These are phyloP conservation scores for Amphibalanus amphitrite DNA, from an alignment of 1,140 invertebrate species.

Conservation along the genomic window DNA sequence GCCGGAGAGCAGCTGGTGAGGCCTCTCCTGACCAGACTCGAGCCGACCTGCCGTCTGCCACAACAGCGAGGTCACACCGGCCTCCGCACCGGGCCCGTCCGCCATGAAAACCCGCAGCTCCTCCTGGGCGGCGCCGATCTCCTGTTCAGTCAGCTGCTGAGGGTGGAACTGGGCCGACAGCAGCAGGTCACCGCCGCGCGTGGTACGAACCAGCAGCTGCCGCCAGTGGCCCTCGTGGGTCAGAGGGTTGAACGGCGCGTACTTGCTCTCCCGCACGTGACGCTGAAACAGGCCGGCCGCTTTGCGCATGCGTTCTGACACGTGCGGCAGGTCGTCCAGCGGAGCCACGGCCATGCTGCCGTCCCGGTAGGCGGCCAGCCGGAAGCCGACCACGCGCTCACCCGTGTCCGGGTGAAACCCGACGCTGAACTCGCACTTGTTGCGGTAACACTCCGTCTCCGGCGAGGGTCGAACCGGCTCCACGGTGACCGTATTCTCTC, in stretches of 20 bases:
- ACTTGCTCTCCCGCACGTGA: slow-evolving; percentile 49
- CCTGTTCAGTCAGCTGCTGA: slow-evolving; percentile 39
- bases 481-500: slow-evolving; percentile 24
- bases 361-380: slow-evolving; percentile 64
- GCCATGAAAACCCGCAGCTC: slow-evolving; percentile 34
- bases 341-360: slow-evolving; percentile 66
- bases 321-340: slow-evolving; percentile 51
- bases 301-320: slow-evolving; percentile 59
- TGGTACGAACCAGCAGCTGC: slow-evolving; percentile 64
- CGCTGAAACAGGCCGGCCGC: slow-evolving; percentile 60
- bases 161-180: slow-evolving; percentile 49
- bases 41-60: slow-evolving; percentile 20
- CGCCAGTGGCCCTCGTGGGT: slow-evolving; percentile 73
- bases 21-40: slow-evolving; percentile 19
- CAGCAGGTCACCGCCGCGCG: slow-evolving; percentile 47
- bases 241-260: slow-evolving; percentile 63
- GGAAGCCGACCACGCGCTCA: slow-evolving; percentile 65
- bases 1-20: slow-evolving; percentile 41
- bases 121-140: slow-evolving; percentile 43
- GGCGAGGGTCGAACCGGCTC: slow-evolving; percentile 39
- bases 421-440: slow-evolving; percentile 95
- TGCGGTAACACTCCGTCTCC: slow-evolving; percentile 58
- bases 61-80: slow-evolving; percentile 10
- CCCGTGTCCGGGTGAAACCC: slow-evolving; percentile 47
- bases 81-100: slow-evolving; percentile 17